Evolutionary conservation across 2,888 invertebrate species (phyloP).

Genomic region (Smittia aterrima): DNA sequence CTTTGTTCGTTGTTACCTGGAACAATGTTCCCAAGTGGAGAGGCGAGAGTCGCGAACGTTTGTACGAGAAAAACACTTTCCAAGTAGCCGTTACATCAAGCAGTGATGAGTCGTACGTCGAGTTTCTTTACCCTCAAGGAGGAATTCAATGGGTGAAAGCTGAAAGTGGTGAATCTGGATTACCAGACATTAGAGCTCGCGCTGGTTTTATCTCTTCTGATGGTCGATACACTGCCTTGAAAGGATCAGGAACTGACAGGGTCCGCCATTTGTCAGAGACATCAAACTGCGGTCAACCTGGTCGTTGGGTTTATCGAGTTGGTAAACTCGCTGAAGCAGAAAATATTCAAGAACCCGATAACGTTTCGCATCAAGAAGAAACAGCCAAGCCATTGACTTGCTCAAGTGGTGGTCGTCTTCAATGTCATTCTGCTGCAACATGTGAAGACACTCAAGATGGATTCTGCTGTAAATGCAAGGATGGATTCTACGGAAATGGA

Average conservation of each 20-base stretch:
- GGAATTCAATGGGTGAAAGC: slow-evolving; percentile 92
- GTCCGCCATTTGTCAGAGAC: slow-evolving; percentile 64
- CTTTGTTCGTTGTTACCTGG: slow-evolving; percentile 89
- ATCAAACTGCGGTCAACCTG: slow-evolving; percentile 81
- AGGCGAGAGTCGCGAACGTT: slow-evolving; percentile 58
- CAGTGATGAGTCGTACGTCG: slow-evolving; percentile 69
- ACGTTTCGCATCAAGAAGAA: slow-evolving; percentile 46
- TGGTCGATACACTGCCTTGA: slow-evolving; percentile 70
- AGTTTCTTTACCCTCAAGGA: slow-evolving; percentile 81
- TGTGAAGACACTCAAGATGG: slow-evolving; percentile 81
- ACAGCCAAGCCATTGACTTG: slow-evolving; percentile 53
- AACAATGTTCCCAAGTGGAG: slow-evolving; percentile 60
- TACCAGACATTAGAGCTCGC: slow-evolving; percentile 89
- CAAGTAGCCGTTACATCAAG: slow-evolving; percentile 59
- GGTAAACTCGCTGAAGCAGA: slow-evolving; percentile 65
- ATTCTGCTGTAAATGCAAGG: slow-evolving; percentile 84
- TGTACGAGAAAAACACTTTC: slow-evolving; percentile 79
- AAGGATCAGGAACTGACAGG: slow-evolving; percentile 90
- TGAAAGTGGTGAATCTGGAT: slow-evolving; percentile 68
- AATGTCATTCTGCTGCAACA: slow-evolving; percentile 77
- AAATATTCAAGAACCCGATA: slow-evolving; percentile 69
- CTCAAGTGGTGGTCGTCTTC: slow-evolving; percentile 63
- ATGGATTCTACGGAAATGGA: slow-evolving; percentile 91
- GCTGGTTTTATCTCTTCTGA: slow-evolving; percentile 87
- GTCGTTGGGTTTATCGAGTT: slow-evolving; percentile 83